Evolutionary conservation across 2,888 invertebrate genomes (phyloP).

Genomic region (Thecophora atra): DNA sequence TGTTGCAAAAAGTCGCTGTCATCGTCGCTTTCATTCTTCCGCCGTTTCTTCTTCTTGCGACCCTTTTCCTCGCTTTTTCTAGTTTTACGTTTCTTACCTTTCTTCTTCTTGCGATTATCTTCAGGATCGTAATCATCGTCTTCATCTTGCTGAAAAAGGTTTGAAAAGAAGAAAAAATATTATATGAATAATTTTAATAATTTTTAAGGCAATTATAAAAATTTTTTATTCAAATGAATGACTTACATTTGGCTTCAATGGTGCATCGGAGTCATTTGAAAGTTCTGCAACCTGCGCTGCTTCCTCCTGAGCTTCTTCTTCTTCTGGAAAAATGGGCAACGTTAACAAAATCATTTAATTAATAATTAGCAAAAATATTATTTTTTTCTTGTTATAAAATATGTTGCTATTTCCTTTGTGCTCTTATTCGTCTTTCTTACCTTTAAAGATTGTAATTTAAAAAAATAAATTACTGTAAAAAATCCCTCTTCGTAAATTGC

Average conservation of each 20-base stretch:
- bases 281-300: constrained; percentile 61
- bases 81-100: constrained; percentile 94
- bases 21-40: constrained; percentile 91
- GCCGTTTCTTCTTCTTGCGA: constrained; percentile 93
- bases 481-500: too few species aligned
- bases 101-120: constrained; percentile 85
- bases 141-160: constrained; percentile 61
- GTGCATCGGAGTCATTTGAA: constrained; percentile 65
- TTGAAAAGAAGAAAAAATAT: not conserved
- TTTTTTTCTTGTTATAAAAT: not conserved
- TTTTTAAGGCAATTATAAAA: not conserved
- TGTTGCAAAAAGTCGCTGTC: constrained; percentile 81
- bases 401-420: constrained; percentile 34
- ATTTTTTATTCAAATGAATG: not conserved
- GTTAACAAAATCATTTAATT: not conserved
- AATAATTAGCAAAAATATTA: constrained; percentile 11
- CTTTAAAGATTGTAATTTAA: not conserved
- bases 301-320: constrained; percentile 62
- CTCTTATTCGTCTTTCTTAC: not conserved
- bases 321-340: constrained; percentile 52
- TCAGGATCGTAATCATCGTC: constrained; percentile 90
- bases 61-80: constrained; percentile 92
- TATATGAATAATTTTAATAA: not conserved
- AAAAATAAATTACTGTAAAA: too few species aligned
- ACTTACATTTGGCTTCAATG: constrained; percentile 64